Base-by-base conservation (phyloP, 2,888 invertebrate genomes). In the Tipula unca region DNA sequence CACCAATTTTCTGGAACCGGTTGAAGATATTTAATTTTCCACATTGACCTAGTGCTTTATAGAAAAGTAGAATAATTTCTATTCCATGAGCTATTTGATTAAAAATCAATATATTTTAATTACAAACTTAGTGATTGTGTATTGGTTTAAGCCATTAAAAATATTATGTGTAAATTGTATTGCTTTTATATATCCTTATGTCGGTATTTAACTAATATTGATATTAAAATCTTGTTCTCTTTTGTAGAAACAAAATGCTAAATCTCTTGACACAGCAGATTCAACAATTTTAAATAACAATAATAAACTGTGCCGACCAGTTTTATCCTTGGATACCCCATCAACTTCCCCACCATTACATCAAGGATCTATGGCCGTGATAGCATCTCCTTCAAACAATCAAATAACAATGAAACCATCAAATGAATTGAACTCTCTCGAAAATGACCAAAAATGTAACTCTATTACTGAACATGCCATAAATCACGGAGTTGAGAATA, bases 201-300 rank as follows among this genome's bases (percentile, higher is more conserved):
- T n/a, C n/a, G n/a, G n/a, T n/a, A n/a, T n/a, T n/a, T n/a, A n/a
- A 6, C 32, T 32, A 32, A 32, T 32, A 32, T 6, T 4, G 13
- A 10, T 39, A 39, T 39, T 0, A 6, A 39, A 6, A 39, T 69
- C 17, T n/a, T 32, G n/a, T 35, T 85, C 85, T 85, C 86, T 14
- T 87, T 88, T 89, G 36, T 89, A 90, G 90, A 90, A 91, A 89
- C n/a, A 14, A 84, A 88, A 89, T 87, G 89, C 89, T 85, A 90
- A 90, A 88, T 90, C 91, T 69, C 88, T 91, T 88, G 90, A 90
- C 88, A 89, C 90, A 83, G 90, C 88, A 87, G 90, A 90, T 85
- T 90, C 90, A 87, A 87, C 89, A 87, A 86, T 85, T 1, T 36
- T 29, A 85, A 42, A 25, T 83, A 85, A 36, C 3, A 90, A 90